These are phyloP conservation scores for Dysdera silvatica DNA, from an alignment of 1,140 invertebrate species.

Conservation along the genomic window DNA sequence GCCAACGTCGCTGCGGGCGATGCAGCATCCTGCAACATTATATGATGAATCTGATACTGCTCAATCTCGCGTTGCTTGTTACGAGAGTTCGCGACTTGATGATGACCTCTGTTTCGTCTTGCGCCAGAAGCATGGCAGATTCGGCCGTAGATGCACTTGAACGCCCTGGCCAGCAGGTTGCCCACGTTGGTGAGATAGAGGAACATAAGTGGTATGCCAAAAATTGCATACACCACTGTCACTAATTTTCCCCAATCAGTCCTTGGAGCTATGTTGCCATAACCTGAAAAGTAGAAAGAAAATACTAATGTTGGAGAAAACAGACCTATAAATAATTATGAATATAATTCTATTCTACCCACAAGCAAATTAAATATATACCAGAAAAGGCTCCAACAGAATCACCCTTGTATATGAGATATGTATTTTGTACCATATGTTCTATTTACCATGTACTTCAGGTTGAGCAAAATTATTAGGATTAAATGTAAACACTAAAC, in stretches of 20 bases:
- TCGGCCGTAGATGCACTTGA: conserved; percentile 56
- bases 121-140: neutral
- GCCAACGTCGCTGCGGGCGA: too few relatives aligned
- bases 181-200: conserved; percentile 79
- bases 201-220: conserved; percentile 75
- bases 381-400: too few relatives aligned
- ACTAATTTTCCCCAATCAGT: conserved; percentile 66
- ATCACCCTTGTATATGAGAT: too few relatives aligned
- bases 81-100: neutral
- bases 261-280: conserved; percentile 66
- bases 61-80: conserved; percentile 10
- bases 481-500: too few relatives aligned
- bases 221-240: conserved; percentile 73
- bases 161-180: conserved; percentile 61
- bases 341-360: too few relatives aligned
- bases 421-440: too few relatives aligned
- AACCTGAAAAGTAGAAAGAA: conserved; percentile 50
- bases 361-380: too few relatives aligned
- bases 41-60: conserved; percentile 31
- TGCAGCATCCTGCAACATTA: conserved; percentile 23
- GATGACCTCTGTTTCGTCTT: neutral
- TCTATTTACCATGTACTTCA: too few relatives aligned
- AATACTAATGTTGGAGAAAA: too few relatives aligned
- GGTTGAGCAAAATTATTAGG: too few relatives aligned
- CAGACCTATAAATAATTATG: too few relatives aligned